These are phyloP conservation scores for Gavialis gangeticus DNA, from an alignment of 2,113 vertebrate species.

Conservation along the genomic window DNA sequence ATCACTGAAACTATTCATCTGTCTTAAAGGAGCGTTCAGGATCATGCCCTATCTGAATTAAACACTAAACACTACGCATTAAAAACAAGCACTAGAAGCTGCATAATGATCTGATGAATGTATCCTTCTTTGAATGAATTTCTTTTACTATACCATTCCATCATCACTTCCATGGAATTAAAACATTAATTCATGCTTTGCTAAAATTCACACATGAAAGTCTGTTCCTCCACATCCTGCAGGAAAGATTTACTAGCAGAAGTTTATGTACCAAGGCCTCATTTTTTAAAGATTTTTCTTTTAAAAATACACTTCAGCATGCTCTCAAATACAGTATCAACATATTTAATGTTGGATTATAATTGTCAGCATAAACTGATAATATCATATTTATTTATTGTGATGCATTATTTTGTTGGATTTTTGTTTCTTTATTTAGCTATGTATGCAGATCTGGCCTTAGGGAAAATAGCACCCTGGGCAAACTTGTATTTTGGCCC, in stretches of 20 bases:
- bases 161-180: background rate
- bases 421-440: background rate
- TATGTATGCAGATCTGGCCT: no score
- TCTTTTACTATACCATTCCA: background rate
- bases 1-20: background rate
- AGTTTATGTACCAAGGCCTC: background rate
- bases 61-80: background rate
- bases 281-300: background rate
- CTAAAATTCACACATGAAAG: background rate
- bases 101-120: background rate
- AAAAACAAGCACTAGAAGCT: background rate
- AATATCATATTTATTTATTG: background rate
- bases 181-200: accelerated
- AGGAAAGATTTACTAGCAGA: background rate
- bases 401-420: background rate
- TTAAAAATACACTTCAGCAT: background rate
- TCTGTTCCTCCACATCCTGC: background rate
- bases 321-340: background rate
- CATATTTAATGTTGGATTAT: background rate
- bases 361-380: background rate
- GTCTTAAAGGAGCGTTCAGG: background rate
- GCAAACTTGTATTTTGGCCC: no score
- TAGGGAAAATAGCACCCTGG: no score
- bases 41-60: background rate
- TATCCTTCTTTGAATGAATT: background rate